Base-by-base conservation (phyloP, 2,888 invertebrate species). In the Sturmia bella region DNA sequence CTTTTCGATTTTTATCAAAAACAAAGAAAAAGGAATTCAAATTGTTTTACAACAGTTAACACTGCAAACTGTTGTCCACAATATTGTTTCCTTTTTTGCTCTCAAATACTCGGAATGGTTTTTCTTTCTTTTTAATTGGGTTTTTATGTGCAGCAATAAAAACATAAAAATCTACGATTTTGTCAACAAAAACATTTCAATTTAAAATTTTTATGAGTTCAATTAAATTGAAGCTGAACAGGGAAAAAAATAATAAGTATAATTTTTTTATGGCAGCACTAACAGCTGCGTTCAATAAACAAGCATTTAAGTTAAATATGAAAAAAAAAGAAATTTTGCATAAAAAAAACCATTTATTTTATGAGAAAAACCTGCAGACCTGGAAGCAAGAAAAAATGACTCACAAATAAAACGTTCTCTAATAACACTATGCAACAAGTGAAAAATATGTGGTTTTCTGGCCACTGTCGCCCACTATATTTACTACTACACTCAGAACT, bases 181-280 rank as follows among this genome's bases (percentile, higher is more conserved):
- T 69, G 70, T 75, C 24, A 75, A 80, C 74, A 61, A 73, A 57
- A 75, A 57, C 50, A 68, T 63, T 81, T 76, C 68, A 48, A 61
- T 73, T 76, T 76, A 0, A 76, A 66, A 70, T 73, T 81, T 69
- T 77, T 81, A 77, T 73, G 76, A 69, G 73, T 77, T 81, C 68
- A 77, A 81, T 81, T 81, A 70, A 70, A 69, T 39, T 39, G 39
- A n/a, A 17, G 50, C n/a, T n/a, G n/a, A 21, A 41, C 13, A 70
- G 56, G 4, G 2, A 41, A 21, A 39, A 13, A 69, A 21, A 52
- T 15, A 15, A 21, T 13, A 43, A 43, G 15, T 21, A 61, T 37
- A 48, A 64, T 64, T 43, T 63, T 81, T 69, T 73, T 59, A 69
- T 81, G 45, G 39, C 48, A 27, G 57, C 52, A 77, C 69, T 69